phyloP scores from a whole-genome alignment of 2,888 invertebrate species.

The Xylota sylvarum region DNA sequence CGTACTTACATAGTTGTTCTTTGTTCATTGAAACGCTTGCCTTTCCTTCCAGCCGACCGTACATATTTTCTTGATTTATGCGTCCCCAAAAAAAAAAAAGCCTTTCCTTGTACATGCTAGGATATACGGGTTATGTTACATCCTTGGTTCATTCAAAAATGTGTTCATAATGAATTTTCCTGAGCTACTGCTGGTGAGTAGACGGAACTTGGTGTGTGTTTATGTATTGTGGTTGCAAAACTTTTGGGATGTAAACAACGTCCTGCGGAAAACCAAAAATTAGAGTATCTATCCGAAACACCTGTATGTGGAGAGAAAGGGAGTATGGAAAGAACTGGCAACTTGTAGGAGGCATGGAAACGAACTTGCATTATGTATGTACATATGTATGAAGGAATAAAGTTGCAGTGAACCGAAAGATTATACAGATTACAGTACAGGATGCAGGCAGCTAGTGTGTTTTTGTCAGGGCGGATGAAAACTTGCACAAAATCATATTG shows the following conservation, averaged over 20 bases:
- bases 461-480: background rate
- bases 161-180: constrained; percentile 44
- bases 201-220: constrained; percentile 24
- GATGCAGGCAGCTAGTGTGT: background rate
- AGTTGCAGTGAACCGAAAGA: constrained; percentile 19
- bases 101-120: background rate
- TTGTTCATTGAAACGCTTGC: background rate
- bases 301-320: constrained; percentile 38
- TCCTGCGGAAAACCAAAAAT: constrained; percentile 71
- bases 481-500: constrained; percentile 5
- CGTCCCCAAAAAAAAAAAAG: background rate
- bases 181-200: background rate
- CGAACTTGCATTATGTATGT: background rate
- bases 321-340: constrained; percentile 2
- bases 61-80: constrained; percentile 40
- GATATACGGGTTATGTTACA: background rate
- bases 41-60: background rate
- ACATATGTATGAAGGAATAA: too few relatives aligned
- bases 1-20: background rate
- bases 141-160: constrained; percentile 16
- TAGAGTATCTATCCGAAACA: constrained; percentile 58
- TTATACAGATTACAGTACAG: constrained; percentile 23
- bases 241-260: constrained; percentile 62
- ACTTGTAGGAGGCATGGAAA: background rate
- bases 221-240: constrained; percentile 45